Conservation (phyloP, 2,113 vertebrate genomes). For the Sialia sialis region DNA sequence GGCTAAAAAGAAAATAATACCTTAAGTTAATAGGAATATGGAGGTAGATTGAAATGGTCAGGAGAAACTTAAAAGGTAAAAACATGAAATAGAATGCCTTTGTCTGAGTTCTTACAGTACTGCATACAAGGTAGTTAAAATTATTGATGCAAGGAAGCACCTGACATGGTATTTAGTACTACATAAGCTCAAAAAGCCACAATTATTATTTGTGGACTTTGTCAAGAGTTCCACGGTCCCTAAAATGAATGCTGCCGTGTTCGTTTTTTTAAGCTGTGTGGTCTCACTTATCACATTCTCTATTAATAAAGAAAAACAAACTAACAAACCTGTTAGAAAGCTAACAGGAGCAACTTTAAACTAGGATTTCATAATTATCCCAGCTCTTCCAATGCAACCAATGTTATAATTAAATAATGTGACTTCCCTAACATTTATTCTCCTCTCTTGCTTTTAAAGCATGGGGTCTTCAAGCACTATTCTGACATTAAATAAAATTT, state of each 20-base stretch:
- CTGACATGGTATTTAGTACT: not conserved
- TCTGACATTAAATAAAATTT: not conserved
- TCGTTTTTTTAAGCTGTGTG: not conserved
- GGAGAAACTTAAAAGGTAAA: not conserved
- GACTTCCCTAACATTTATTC: not conserved
- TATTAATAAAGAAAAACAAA: not conserved
- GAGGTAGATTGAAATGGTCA: conserved; percentile 21
- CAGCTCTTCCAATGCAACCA: not conserved
- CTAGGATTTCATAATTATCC: not conserved
- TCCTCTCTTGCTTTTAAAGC: not conserved
- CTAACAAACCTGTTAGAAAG: not conserved
- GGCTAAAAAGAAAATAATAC: not conserved
- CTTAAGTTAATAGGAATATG: not conserved
- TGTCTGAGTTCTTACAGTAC: not conserved
- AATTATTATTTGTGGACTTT: not conserved
- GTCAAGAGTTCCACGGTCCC: not conserved
- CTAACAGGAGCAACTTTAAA: not conserved
- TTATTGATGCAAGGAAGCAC: not conserved
- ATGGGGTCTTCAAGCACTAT: not conserved
- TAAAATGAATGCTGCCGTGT: not conserved
- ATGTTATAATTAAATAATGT: not conserved
- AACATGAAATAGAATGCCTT: not conserved
- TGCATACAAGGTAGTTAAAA: not conserved
- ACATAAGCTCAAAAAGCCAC: not conserved
- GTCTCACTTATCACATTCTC: not conserved